Conservation (phyloP, 2,888 invertebrate species). For the Nomada hirtipes region DNA sequence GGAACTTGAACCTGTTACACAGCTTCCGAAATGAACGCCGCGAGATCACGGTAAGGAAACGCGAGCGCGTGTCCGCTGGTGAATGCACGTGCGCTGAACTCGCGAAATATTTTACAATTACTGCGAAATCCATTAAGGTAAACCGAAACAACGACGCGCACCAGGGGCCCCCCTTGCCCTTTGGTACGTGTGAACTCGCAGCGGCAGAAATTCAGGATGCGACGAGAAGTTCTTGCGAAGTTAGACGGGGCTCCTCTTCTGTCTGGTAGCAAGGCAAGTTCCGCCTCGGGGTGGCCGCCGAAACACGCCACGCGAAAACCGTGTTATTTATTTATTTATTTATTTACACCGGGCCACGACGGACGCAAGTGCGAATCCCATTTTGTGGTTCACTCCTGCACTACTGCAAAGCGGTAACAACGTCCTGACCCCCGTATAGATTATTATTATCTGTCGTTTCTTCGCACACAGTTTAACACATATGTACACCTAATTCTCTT, state of each 20-base stretch:
- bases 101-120: constrained; percentile 82
- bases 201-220: constrained; percentile 63
- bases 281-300: constrained; percentile 49
- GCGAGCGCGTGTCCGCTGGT: constrained; percentile 64
- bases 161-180: not conserved
- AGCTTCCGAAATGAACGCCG: constrained; percentile 55
- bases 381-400: constrained; percentile 27
- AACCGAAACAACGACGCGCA: constrained; percentile 68
- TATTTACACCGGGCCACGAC: constrained; percentile 46
- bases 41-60: constrained; percentile 56
- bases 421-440: not conserved
- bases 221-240: constrained; percentile 69
- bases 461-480: too few species aligned
- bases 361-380: constrained; percentile 38
- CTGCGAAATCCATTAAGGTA: constrained; percentile 82
- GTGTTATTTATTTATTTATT: constrained; percentile 70
- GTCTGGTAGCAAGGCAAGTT: constrained; percentile 58
- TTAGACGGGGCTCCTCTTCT: constrained; percentile 65
- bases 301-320: constrained; percentile 63
- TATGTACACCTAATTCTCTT: too few species aligned
- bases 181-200: constrained; percentile 52
- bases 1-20: constrained; percentile 59
- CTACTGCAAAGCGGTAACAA: not conserved
- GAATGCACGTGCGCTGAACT: constrained; percentile 74
- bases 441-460: too few species aligned